A percentile compares a stretch with the other conserved stretches of the same genome.
These are phyloP conservation scores for Stenopsyche tienmushanensis DNA, from an alignment of 1,140 invertebrate genomes.

Conservation along the genomic window DNA sequence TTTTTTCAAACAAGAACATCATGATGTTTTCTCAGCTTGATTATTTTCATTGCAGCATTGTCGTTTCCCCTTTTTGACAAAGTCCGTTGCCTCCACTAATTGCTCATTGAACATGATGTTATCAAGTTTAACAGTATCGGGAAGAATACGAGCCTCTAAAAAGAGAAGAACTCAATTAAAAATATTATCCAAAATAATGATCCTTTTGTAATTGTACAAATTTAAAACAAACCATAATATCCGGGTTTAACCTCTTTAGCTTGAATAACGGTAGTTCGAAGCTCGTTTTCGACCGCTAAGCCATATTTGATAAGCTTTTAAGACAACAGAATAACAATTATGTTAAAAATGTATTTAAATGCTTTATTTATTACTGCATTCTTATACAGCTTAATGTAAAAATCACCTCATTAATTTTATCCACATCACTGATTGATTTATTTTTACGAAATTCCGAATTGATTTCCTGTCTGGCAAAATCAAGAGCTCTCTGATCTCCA, in stretches of 20 bases:
- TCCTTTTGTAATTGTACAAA: not conserved
- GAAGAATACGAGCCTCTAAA: conserved; percentile 28
- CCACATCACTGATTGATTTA: conserved; percentile 56
- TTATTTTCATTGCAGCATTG: too few species aligned
- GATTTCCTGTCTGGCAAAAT: conserved; percentile 60
- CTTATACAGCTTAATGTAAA: conserved; percentile 14
- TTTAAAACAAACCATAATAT: conserved; percentile 55
- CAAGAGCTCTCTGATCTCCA: conserved; percentile 60
- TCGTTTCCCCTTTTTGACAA: not conserved
- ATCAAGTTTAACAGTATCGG: conserved; percentile 34
- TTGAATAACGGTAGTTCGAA: conserved; percentile 66
- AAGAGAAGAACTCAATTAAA: conserved; percentile 6
- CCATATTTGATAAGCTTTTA: conserved; percentile 64
- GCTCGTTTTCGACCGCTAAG: conserved; percentile 63
- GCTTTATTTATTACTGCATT: conserved; percentile 20
- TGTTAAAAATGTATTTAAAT: conserved; percentile 19
- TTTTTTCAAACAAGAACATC: too few species aligned
- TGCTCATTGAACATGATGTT: conserved; percentile 33
- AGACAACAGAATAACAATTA: conserved; percentile 25
- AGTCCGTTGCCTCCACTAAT: not conserved
- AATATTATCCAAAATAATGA: not conserved
- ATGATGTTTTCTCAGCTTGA: not conserved
- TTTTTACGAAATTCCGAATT: conserved; percentile 68
- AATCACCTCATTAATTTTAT: conserved; percentile 59
- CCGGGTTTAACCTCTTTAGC: conserved; percentile 61